These are phyloP conservation scores for Carassius auratus DNA, from an alignment of 2,113 vertebrate species.

Conservation along the genomic window DNA sequence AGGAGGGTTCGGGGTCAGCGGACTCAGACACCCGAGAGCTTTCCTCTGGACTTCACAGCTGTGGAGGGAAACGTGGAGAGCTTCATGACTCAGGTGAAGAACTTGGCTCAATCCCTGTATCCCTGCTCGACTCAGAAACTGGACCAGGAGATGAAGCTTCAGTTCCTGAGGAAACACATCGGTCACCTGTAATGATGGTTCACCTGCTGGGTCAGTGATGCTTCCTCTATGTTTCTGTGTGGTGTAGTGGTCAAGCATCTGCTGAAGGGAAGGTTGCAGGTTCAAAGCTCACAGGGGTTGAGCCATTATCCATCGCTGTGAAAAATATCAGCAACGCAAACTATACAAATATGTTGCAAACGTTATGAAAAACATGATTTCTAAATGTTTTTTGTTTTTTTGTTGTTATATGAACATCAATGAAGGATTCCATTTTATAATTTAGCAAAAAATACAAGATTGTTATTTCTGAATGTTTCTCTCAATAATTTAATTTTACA, in stretches of 20 bases:
- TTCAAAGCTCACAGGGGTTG: not conserved
- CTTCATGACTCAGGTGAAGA: constrained; percentile 95
- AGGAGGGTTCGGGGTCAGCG: constrained; percentile 81
- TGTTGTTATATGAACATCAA: too few species aligned
- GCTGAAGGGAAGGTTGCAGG: not conserved
- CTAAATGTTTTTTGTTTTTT: too few species aligned
- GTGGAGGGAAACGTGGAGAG: constrained; percentile 95
- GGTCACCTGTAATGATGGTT: constrained; percentile 91
- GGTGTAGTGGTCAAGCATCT: not conserved
- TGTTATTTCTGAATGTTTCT: too few species aligned
- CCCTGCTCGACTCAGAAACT: constrained; percentile 90
- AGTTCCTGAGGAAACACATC: constrained; percentile 84
- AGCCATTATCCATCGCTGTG: not conserved
- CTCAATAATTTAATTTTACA: too few species aligned
- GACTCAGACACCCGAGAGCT: constrained; percentile 84
- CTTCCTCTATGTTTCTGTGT: not conserved
- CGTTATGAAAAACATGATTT: too few species aligned
- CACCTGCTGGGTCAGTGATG: constrained; percentile 82
- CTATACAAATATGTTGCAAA: too few species aligned
- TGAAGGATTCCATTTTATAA: too few species aligned
- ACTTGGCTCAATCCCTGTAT: constrained; percentile 90
- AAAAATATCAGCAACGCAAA: not conserved
- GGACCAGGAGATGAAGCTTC: constrained; percentile 86
- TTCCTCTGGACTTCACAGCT: constrained; percentile 93
- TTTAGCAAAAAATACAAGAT: too few species aligned